A percentile compares a stretch with the other conserved stretches of the same genome.
Conservation (phyloP, 2,113 vertebrate genomes). For the Diadophis punctatus region DNA sequence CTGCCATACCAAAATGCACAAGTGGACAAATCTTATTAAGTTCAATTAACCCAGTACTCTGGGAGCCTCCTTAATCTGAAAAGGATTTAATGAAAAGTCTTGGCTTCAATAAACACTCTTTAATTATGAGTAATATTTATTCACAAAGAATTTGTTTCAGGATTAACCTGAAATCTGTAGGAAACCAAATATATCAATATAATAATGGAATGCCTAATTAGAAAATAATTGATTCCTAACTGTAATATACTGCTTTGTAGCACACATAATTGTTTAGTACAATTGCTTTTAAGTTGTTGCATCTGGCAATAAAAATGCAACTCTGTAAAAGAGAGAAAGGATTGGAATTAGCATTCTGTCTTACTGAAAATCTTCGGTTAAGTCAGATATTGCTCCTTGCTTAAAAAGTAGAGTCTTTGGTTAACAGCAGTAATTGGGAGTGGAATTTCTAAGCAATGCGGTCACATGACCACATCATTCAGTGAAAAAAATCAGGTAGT, state of each 20-base stretch:
- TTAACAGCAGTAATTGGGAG: not conserved
- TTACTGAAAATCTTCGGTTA: not conserved
- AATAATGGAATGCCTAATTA: slow-evolving; percentile 74
- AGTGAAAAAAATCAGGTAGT: not conserved
- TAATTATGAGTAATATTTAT: slow-evolving; percentile 74
- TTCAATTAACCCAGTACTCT: slow-evolving; percentile 62
- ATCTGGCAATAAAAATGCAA: slow-evolving; percentile 65
- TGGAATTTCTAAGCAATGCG: not conserved
- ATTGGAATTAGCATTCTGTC: not conserved
- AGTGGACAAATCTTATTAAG: slow-evolving; percentile 69
- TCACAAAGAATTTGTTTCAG: slow-evolving; percentile 71
- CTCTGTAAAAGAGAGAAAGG: slow-evolving; percentile 48
- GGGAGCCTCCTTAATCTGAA: slow-evolving; percentile 69
- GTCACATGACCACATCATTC: not conserved
- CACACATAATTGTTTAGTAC: slow-evolving; percentile 66
- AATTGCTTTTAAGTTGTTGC: slow-evolving; percentile 64
- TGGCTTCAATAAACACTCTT: slow-evolving; percentile 57
- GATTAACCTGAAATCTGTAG: slow-evolving; percentile 66
- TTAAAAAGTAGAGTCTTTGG: not conserved
- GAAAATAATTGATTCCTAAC: slow-evolving; percentile 73
- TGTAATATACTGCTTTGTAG: slow-evolving; percentile 68
- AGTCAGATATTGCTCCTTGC: not conserved
- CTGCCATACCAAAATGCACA: slow-evolving; percentile 55
- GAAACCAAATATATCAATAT: slow-evolving; percentile 68
- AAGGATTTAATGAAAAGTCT: slow-evolving; percentile 70